Conservation (phyloP, 2,113 vertebrate species). For the Ceyx melanurus region DNA sequence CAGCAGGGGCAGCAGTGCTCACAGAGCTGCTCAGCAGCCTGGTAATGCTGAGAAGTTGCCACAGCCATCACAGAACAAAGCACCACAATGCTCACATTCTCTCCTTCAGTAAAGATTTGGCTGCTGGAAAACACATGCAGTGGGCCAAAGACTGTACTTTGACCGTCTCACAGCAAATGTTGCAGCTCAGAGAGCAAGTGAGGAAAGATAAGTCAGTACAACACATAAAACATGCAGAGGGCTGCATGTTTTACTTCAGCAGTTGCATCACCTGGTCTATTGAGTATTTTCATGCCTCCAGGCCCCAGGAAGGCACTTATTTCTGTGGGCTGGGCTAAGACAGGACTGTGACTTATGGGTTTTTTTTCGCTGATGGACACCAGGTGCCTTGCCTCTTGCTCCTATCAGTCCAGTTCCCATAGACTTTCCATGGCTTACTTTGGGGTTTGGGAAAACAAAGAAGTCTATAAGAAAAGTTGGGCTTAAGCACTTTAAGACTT, state of each 20-base stretch:
- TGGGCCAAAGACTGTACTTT: background rate
- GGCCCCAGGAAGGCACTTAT: fast-evolving
- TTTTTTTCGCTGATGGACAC: fast-evolving
- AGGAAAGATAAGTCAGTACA: background rate
- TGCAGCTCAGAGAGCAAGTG: background rate
- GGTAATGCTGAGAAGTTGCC: background rate
- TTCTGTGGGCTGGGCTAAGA: background rate
- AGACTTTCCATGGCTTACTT: background rate
- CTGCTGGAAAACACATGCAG: background rate
- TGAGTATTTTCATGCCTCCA: background rate
- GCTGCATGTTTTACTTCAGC: background rate
- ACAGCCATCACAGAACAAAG: background rate
- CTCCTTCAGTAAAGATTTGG: background rate
- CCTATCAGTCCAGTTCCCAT: background rate
- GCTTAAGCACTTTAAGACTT: background rate
- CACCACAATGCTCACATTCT: background rate
- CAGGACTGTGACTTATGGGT: background rate
- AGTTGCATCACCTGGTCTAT: background rate
- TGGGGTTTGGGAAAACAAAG: background rate
- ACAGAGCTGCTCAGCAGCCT: background rate
- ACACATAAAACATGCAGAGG: background rate
- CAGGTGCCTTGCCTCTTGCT: background rate
- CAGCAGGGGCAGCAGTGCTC: background rate
- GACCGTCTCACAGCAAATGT: background rate
- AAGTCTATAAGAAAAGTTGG: background rate